These are phyloP conservation scores for Talpa occidentalis DNA, from an alignment of 2,113 vertebrate genomes.

Conservation along the genomic window DNA sequence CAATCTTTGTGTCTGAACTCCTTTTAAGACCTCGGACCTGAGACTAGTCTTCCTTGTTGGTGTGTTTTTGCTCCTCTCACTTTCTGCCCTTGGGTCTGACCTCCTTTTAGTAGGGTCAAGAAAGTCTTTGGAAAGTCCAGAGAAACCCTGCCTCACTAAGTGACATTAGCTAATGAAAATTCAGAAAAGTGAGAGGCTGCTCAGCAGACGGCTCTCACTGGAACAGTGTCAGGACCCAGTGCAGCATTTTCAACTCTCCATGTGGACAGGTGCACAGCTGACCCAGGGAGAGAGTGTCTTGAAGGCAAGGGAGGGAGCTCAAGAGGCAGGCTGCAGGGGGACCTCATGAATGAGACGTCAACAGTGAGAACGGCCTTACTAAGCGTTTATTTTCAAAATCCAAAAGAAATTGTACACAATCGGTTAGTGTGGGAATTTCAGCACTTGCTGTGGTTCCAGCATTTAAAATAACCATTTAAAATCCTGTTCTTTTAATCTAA, in stretches of 20 bases:
- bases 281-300: neutral
- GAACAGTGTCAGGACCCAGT: neutral
- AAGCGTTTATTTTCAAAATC: conserved; percentile 1
- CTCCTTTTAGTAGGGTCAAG: neutral
- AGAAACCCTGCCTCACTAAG: neutral
- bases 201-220: neutral
- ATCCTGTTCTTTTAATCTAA: neutral
- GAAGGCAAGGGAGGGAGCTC: neutral
- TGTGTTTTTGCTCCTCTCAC: neutral
- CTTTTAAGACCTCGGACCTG: neutral
- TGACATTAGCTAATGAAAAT: neutral
- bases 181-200: neutral
- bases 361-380: neutral
- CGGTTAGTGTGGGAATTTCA: neutral
- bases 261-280: neutral
- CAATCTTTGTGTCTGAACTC: neutral
- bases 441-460: neutral
- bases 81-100: neutral
- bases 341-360: neutral
- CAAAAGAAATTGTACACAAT: neutral
- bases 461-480: neutral
- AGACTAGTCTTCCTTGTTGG: neutral
- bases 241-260: neutral
- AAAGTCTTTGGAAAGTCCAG: neutral
- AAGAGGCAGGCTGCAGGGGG: neutral